phyloP scores from a whole-genome alignment of 2,888 invertebrate species.

The Pycnomerus fuliginosus region DNA sequence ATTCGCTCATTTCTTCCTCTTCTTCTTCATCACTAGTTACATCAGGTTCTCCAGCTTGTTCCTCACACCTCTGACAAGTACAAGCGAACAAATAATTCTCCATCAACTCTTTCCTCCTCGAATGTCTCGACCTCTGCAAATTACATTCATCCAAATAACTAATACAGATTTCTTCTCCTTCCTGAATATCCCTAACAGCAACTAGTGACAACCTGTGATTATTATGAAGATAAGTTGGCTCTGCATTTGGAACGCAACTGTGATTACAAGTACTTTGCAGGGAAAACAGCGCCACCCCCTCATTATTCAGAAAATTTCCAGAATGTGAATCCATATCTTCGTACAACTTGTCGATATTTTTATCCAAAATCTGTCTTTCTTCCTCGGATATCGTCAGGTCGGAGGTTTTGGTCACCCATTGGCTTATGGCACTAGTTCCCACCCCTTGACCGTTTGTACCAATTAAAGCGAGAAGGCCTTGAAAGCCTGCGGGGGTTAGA shows the following conservation, averaged over 20 bases:
- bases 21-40: slow-evolving; percentile 80
- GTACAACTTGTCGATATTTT: slow-evolving; percentile 80
- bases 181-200: slow-evolving; percentile 69
- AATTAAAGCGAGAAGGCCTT: slow-evolving; percentile 59
- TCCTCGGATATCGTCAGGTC: slow-evolving; percentile 65
- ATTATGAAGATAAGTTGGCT: slow-evolving; percentile 79
- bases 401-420: slow-evolving; percentile 80
- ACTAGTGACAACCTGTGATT: slow-evolving; percentile 74
- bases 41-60: slow-evolving; percentile 73
- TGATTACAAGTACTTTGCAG: slow-evolving; percentile 92
- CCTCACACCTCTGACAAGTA: slow-evolving; percentile 74
- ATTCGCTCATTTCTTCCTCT: slow-evolving; percentile 51
- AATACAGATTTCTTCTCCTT: slow-evolving; percentile 86
- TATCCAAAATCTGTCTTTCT: slow-evolving; percentile 65
- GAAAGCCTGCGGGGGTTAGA: slow-evolving; percentile 83
- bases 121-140: slow-evolving; percentile 77
- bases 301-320: slow-evolving; percentile 84
- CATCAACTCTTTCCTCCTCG: slow-evolving; percentile 76
- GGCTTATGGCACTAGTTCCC: slow-evolving; percentile 84
- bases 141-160: slow-evolving; percentile 88
- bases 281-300: slow-evolving; percentile 85
- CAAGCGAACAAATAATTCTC: slow-evolving; percentile 83
- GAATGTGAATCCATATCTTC: slow-evolving; percentile 75
- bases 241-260: slow-evolving; percentile 87
- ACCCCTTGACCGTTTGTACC: slow-evolving; percentile 97